A percentile compares a stretch with the other conserved stretches of the same genome.
These are phyloP conservation scores for Gymnothorax javanicus DNA, from an alignment of 2,797 vertebrate genomes.

Conservation along the genomic window DNA sequence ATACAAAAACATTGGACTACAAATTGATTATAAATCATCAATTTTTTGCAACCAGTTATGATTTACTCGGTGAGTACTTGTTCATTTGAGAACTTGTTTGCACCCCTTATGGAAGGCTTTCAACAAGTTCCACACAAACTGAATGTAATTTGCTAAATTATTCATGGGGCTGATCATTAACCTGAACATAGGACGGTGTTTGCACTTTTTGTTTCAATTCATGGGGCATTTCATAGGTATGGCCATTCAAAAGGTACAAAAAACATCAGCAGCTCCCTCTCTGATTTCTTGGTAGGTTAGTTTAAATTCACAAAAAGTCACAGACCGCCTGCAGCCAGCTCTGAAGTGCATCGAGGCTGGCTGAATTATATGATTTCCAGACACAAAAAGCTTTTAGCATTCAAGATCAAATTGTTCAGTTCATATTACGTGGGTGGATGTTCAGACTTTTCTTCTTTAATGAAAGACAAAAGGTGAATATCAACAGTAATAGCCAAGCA, in stretches of 20 bases:
- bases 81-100: too few relatives aligned
- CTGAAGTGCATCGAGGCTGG: background rate
- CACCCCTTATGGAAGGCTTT: background rate
- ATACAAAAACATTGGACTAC: too few relatives aligned
- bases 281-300: background rate
- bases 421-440: background rate
- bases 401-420: conserved; percentile 10
- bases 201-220: conserved; percentile 5
- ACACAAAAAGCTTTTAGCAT: background rate
- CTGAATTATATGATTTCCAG: background rate
- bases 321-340: background rate
- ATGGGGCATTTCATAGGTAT: background rate
- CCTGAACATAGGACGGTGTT: conserved; percentile 16
- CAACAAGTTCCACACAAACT: background rate
- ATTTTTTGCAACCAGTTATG: too few relatives aligned
- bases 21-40: too few relatives aligned
- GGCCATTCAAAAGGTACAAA: background rate
- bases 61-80: too few relatives aligned
- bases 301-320: background rate
- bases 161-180: conserved; percentile 27
- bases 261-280: background rate
- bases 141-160: background rate
- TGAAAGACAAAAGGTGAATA: background rate
- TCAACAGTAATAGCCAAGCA: background rate
- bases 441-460: background rate